phyloP scores from a whole-genome alignment of 2,888 invertebrate genomes.

The Chorisops tibialis region DNA sequence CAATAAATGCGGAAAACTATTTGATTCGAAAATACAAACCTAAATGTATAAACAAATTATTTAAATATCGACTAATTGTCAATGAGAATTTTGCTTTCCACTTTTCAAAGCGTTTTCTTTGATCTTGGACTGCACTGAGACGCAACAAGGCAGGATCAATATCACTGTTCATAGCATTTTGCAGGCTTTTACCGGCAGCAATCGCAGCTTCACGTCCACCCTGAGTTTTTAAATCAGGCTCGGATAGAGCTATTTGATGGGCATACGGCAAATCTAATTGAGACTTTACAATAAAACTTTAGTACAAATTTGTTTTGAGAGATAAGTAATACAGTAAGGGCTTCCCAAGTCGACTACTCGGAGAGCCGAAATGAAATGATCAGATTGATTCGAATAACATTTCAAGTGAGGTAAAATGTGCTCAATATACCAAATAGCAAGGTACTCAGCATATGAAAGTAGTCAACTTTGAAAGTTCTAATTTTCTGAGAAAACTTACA shows the following conservation, averaged over 20 bases:
- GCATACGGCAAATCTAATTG: slow-evolving; percentile 68
- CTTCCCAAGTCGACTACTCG: no score
- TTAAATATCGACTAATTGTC: slow-evolving; percentile 82
- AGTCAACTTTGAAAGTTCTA: background rate
- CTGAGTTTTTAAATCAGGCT: slow-evolving; percentile 68
- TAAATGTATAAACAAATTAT: slow-evolving; percentile 92
- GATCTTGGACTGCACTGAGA: slow-evolving; percentile 76
- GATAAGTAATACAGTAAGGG: no score
- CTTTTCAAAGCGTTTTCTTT: slow-evolving; percentile 72
- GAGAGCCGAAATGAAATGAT: background rate
- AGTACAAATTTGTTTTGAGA: background rate
- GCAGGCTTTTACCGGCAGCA: slow-evolving; percentile 68
- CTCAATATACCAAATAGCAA: background rate
- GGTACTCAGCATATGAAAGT: background rate
- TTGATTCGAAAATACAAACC: slow-evolving; percentile 57
- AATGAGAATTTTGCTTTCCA: slow-evolving; percentile 76
- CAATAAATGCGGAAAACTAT: slow-evolving; percentile 23
- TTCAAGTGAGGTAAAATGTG: background rate
- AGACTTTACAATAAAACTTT: slow-evolving; percentile 50
- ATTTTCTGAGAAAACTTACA: slow-evolving; percentile 54
- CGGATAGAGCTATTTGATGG: slow-evolving; percentile 65
- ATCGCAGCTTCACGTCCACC: slow-evolving; percentile 63
- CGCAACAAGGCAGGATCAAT: slow-evolving; percentile 62
- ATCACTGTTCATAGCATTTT: slow-evolving; percentile 69
- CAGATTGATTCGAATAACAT: background rate